Percentiles rank a stretch among this genome's conserved stretches.
These are phyloP conservation scores for Seladonia tumulorum DNA, from an alignment of 2,888 invertebrate species.

Conservation along the genomic window DNA sequence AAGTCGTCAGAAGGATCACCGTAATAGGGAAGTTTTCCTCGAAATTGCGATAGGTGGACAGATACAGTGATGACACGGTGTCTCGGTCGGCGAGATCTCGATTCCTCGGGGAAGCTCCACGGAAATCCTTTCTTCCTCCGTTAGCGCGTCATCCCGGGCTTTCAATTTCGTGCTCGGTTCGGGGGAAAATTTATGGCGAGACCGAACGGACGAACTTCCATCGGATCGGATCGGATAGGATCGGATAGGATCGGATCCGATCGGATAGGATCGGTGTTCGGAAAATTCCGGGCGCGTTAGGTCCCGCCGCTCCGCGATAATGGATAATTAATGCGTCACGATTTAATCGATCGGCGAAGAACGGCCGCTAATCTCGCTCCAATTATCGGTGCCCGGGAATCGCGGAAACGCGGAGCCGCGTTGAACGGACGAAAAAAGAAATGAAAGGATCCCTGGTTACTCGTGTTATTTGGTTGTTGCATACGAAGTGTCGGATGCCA, in stretches of 20 bases:
- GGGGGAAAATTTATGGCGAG: slow-evolving; percentile 26
- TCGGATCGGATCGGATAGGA: background rate
- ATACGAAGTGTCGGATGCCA: background rate
- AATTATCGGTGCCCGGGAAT: slow-evolving; percentile 31
- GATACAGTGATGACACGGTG: slow-evolving; percentile 40
- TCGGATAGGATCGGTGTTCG: background rate
- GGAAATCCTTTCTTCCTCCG: slow-evolving; percentile 16
- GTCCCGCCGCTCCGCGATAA: background rate
- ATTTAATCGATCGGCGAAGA: slow-evolving; percentile 31
- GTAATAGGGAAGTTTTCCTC: slow-evolving; percentile 28
- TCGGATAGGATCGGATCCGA: background rate
- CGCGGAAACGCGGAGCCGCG: slow-evolving; percentile 8
- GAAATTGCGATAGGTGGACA: slow-evolving; percentile 44
- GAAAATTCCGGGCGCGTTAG: slow-evolving; percentile 6
- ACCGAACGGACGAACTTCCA: background rate
- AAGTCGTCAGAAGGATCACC: background rate
- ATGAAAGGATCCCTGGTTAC: background rate
- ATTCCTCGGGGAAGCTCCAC: slow-evolving; percentile 45
- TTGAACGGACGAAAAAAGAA: background rate
- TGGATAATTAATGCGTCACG: slow-evolving; percentile 38
- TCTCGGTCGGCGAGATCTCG: slow-evolving; percentile 55
- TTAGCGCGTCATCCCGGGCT: slow-evolving; percentile 32
- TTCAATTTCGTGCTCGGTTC: slow-evolving; percentile 38
- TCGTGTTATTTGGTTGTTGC: background rate
- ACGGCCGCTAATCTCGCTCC: slow-evolving; percentile 39